A percentile compares a stretch with the other conserved stretches of the same genome.
These are phyloP conservation scores for Drosophila algonquin DNA, from an alignment of 2,888 invertebrate species.

Conservation along the genomic window DNA sequence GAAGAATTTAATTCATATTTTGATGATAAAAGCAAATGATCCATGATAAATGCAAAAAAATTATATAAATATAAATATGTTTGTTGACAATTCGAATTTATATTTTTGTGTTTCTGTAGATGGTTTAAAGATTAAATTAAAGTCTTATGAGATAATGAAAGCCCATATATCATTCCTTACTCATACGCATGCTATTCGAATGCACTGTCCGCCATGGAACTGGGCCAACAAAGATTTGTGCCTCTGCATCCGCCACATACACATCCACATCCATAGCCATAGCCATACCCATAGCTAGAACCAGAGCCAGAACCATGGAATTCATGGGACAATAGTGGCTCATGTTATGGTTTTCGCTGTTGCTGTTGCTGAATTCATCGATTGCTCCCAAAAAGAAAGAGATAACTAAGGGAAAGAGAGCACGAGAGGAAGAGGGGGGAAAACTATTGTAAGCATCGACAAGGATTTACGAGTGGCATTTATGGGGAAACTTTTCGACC, in stretches of 20 bases:
- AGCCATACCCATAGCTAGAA: slow-evolving; percentile 4
- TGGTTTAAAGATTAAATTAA: background rate
- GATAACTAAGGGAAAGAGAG: background rate
- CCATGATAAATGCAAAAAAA: no score
- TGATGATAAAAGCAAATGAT: no score
- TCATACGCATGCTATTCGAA: slow-evolving; percentile 4
- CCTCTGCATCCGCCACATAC: slow-evolving; percentile 25
- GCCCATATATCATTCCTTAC: background rate
- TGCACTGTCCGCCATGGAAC: slow-evolving; percentile 18
- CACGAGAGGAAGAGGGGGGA: background rate
- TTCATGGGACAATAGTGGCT: slow-evolving; percentile 48
- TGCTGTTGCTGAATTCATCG: slow-evolving; percentile 50
- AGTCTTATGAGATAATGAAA: background rate
- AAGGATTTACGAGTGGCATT: slow-evolving; percentile 73
- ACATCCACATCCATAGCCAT: background rate
- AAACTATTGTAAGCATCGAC: slow-evolving; percentile 54
- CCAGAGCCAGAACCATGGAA: slow-evolving; percentile 21
- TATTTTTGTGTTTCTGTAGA: no score
- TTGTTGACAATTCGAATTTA: no score
- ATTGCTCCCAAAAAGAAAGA: slow-evolving; percentile 20
- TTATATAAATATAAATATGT: no score
- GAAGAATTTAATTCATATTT: no score
- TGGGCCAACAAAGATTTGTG: slow-evolving; percentile 40
- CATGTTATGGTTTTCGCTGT: slow-evolving; percentile 60
- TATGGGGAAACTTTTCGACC: slow-evolving; percentile 56